Evolutionary conservation across 2,888 invertebrate species (phyloP), one percentile per base, ranked within the genome.

Genomic region (Lysandra bellargus): DNA sequence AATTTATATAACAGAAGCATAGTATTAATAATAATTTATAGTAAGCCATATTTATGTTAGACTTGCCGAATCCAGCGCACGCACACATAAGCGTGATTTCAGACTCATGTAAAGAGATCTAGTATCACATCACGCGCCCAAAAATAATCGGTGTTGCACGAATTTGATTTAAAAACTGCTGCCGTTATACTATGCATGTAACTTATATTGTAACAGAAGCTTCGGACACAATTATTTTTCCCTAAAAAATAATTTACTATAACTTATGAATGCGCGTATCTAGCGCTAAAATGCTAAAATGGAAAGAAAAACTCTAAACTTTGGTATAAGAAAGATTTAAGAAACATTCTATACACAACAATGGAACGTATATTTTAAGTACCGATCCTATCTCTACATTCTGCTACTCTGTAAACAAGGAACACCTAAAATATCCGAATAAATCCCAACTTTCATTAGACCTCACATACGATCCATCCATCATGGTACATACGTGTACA

Each of bases 401-500:
- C 5, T 6, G 33, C 33, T 69, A 33, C 69, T 69, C 17, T 69
- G 33, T 17, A 69, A 33, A 69, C 69, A 69, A 69, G 30, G 64
- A 61, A 69, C 49, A 75, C 23, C 23, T 75, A 60, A 57, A 78
- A 61, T 33, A 69, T 76, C 30, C 14, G 44, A 69, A 69, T 78
- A 64, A 60, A 23, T 79, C 61, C 60, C 30, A 60, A 44, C 80
- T 78, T 74, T 80, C 81, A 78, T 76, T 79, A 81, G 85, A 84
- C 85, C 85, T 83, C 85, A 86, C 84, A 84, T 84, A 88, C 84
- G 85, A 85, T 84, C 88, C 94, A 94, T 94, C 94, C 91, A 94
- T 94, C 94, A 94, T 93, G 89, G 92, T 92, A 84, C 87, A 88
- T 88, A 87, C 88, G 85, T 88, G 89, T 88, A 89, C 88, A 87